Conservation (phyloP, 2,797 vertebrate species). For the Amblyopsis hoosieri region DNA sequence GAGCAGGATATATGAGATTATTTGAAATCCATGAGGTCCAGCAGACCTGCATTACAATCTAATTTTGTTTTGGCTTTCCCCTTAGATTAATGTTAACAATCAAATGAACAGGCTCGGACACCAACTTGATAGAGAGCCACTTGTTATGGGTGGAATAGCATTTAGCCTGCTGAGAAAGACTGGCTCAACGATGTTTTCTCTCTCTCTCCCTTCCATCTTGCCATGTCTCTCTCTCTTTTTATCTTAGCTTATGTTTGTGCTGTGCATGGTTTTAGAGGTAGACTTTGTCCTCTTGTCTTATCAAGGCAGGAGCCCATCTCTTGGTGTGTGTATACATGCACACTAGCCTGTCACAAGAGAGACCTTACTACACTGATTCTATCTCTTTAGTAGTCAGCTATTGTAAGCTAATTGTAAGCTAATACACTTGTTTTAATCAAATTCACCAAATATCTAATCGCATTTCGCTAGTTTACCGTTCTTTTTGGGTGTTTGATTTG, state of each 20-base stretch:
- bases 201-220: background rate
- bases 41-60: constrained; percentile 29
- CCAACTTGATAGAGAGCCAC: constrained; percentile 14
- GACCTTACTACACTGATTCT: too few relatives aligned
- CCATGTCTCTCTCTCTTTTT: background rate
- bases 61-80: constrained; percentile 28
- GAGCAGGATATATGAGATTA: constrained; percentile 37
- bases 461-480: too few relatives aligned
- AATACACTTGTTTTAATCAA: too few relatives aligned
- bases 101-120: constrained; percentile 13
- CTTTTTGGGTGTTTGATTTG: too few relatives aligned
- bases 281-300: too few relatives aligned
- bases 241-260: background rate
- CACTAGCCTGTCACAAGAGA: too few relatives aligned
- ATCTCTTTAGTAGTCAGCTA: too few relatives aligned
- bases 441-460: too few relatives aligned
- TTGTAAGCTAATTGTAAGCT: too few relatives aligned
- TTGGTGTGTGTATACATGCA: too few relatives aligned
- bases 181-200: background rate
- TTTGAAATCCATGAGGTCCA: constrained; percentile 48
- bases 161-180: constrained; percentile 8
- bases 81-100: constrained; percentile 34
- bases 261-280: background rate
- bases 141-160: constrained; percentile 23
- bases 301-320: too few relatives aligned